phyloP scores from a whole-genome alignment of 2,888 invertebrate species.

The Cenopis cana region DNA sequence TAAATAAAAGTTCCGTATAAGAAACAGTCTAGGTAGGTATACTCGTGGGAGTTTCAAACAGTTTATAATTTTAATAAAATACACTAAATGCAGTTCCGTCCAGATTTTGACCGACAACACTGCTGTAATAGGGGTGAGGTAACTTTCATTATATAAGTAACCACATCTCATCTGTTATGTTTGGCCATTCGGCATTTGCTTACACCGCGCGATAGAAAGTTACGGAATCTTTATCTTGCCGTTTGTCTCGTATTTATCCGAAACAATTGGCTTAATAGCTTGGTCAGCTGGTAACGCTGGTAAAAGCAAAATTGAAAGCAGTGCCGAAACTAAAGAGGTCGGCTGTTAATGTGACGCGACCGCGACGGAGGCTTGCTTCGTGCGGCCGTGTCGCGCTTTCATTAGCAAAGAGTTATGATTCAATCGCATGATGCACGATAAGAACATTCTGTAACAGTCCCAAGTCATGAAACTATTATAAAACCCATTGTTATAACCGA shows the following conservation, averaged over 20 bases:
- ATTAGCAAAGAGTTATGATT: slow-evolving; percentile 46
- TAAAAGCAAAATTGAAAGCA: slow-evolving; percentile 18
- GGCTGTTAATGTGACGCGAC: background rate
- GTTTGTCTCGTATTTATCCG: background rate
- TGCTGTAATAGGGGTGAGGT: no score
- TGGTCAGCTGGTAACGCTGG: background rate
- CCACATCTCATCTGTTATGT: no score
- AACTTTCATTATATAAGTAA: no score
- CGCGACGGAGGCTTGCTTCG: slow-evolving; percentile 11
- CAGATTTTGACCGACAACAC: background rate
- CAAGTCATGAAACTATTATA: slow-evolving; percentile 57
- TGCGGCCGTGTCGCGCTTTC: slow-evolving; percentile 40
- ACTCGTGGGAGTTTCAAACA: background rate
- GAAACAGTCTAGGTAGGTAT: background rate
- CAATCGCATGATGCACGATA: slow-evolving; percentile 47
- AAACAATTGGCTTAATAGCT: background rate
- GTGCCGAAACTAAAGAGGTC: slow-evolving; percentile 16
- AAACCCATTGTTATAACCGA: slow-evolving; percentile 52
- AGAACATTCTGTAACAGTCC: slow-evolving; percentile 54
- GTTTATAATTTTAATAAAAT: no score
- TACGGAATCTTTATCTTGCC: no score
- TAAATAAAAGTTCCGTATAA: background rate
- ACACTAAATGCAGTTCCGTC: no score
- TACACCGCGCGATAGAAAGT: no score
- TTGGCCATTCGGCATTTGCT: no score